These are phyloP conservation scores for Diarsia dahlii DNA, from an alignment of 2,888 invertebrate species.

Conservation along the genomic window DNA sequence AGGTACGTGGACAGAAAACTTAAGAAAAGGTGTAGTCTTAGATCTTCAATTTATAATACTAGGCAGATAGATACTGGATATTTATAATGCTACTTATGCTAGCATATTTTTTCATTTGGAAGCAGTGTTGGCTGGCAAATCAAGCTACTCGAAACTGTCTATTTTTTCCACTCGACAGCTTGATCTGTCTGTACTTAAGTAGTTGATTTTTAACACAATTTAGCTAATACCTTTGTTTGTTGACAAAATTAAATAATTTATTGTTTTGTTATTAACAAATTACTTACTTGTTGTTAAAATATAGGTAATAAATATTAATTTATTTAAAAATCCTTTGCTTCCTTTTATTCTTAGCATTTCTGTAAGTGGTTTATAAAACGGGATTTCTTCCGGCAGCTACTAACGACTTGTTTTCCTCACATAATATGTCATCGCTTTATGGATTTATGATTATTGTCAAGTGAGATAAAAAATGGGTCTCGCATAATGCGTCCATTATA, in stretches of 20 bases:
- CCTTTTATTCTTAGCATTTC: background rate
- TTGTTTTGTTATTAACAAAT: conserved; percentile 15
- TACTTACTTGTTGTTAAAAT: background rate
- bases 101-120: too few relatives aligned
- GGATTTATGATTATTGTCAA: conserved; percentile 50
- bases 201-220: conserved; percentile 7
- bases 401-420: conserved; percentile 51
- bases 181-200: background rate
- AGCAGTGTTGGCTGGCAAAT: too few relatives aligned
- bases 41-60: background rate
- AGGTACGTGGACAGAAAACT: background rate
- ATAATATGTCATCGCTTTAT: conserved; percentile 30
- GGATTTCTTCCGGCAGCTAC: conserved; percentile 16
- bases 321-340: conserved; percentile 10
- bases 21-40: background rate
- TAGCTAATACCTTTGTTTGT: background rate
- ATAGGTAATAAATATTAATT: conserved; percentile 41
- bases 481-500: conserved; percentile 47
- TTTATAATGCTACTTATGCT: too few relatives aligned
- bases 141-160: too few relatives aligned
- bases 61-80: background rate
- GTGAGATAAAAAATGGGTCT: conserved; percentile 57
- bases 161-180: too few relatives aligned
- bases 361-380: conserved; percentile 8
- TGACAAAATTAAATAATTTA: conserved; percentile 12